These are phyloP conservation scores for Ophioninae sp. DNA, from an alignment of 2,888 invertebrate genomes.

Conservation along the genomic window DNA sequence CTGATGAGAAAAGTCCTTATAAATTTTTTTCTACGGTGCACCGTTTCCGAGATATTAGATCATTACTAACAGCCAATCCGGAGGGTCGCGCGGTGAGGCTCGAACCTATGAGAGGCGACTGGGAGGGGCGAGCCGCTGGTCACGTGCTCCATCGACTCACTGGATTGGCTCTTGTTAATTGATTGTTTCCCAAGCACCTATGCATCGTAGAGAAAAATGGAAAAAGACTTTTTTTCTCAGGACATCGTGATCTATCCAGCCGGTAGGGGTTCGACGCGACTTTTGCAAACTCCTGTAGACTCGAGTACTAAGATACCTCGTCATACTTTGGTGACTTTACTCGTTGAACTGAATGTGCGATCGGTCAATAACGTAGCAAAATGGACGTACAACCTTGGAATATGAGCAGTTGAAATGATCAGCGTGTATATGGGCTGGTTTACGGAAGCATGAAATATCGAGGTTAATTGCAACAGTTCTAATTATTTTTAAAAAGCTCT, in stretches of 20 bases:
- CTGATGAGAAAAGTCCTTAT: not conserved
- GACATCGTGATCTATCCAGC: not conserved
- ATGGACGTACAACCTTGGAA: conserved; percentile 11
- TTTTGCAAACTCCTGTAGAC: not conserved
- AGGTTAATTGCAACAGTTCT: conserved; percentile 16
- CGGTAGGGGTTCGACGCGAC: not conserved
- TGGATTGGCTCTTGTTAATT: not conserved
- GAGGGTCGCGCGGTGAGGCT: too few species aligned
- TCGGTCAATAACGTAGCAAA: not conserved
- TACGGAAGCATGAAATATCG: conserved; percentile 21
- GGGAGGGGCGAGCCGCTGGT: not conserved
- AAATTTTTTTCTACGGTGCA: not conserved
- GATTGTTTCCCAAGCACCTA: not conserved
- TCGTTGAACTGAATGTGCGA: not conserved
- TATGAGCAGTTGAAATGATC: conserved; percentile 2
- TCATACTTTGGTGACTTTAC: conserved; percentile 16
- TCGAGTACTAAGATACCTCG: not conserved
- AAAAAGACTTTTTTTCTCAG: not conserved
- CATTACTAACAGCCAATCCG: not conserved
- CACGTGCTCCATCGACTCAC: not conserved
- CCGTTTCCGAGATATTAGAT: not conserved
- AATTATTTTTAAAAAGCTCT: not conserved
- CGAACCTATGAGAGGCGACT: not conserved
- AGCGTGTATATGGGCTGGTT: not conserved
- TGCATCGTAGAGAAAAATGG: not conserved